These are phyloP conservation scores for Ivindomyrus marchei DNA, from an alignment of 2,113 vertebrate genomes.

Conservation along the genomic window DNA sequence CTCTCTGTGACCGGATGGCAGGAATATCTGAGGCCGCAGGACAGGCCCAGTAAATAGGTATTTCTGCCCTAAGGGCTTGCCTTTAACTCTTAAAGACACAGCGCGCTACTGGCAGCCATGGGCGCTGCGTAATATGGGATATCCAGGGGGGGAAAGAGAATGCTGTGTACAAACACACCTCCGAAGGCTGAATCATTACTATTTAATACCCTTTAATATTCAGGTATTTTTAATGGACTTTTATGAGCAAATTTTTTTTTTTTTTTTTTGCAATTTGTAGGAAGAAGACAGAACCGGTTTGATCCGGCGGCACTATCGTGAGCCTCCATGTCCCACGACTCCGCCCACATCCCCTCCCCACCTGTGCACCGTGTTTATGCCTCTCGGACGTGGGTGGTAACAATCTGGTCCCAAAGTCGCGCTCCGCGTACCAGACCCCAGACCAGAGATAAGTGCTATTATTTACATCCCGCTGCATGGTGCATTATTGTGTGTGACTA, in stretches of 20 bases:
- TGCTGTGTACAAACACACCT: not conserved
- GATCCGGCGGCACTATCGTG: not conserved
- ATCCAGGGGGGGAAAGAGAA: not conserved
- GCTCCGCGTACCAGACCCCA: not conserved
- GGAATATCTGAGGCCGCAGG: not conserved
- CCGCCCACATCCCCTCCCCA: not conserved
- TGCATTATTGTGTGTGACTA: not conserved
- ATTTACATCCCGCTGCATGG: not conserved
- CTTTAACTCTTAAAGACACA: not conserved
- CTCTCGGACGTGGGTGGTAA: not conserved
- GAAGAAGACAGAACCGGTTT: not conserved
- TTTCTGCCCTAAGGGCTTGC: conserved; percentile 8
- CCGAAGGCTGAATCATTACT: not conserved
- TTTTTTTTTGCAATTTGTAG: not conserved
- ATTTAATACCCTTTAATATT: not conserved
- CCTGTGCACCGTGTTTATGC: not conserved
- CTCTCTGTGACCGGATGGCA: not conserved
- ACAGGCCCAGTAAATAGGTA: not conserved
- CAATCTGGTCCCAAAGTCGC: not conserved
- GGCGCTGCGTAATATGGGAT: not conserved
- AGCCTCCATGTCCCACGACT: not conserved
- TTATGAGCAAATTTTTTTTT: not conserved
- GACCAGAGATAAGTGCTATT: not conserved
- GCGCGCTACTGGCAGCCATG: not conserved
- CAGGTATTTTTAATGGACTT: not conserved